Evolutionary conservation across 2,888 invertebrate genomes (phyloP).

Genomic region (Limnephilus auricula): DNA sequence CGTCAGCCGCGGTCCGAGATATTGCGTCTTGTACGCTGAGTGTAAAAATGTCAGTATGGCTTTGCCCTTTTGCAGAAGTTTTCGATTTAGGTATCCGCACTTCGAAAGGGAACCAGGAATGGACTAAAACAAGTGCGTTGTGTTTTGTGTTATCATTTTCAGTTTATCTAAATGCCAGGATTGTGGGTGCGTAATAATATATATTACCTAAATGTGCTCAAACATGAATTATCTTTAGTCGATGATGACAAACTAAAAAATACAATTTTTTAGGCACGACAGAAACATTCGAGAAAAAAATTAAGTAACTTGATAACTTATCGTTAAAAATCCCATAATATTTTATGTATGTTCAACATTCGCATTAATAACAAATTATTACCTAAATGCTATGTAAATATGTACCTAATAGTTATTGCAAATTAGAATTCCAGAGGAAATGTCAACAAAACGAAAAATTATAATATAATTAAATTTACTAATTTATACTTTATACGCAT

Average conservation of each 20-base stretch:
- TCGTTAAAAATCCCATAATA: background rate
- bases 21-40: background rate
- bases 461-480: background rate
- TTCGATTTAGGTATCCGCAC: background rate
- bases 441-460: background rate
- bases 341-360: background rate
- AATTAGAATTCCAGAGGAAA: background rate
- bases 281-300: background rate
- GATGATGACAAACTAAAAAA: no score
- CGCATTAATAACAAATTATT: background rate
- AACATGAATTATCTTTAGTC: no score
- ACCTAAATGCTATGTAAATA: background rate
- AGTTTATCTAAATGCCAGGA: background rate
- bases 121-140: background rate
- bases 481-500: background rate
- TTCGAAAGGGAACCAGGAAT: background rate
- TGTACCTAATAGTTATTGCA: background rate
- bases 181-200: background rate
- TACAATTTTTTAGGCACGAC: no score
- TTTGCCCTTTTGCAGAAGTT: background rate
- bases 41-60: background rate
- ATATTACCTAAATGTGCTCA: background rate
- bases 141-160: background rate
- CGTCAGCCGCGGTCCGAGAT: background rate
- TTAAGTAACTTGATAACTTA: background rate